phyloP scores from a whole-genome alignment of 2,113 vertebrate genomes.

The Psilopogon haemacephalus region DNA sequence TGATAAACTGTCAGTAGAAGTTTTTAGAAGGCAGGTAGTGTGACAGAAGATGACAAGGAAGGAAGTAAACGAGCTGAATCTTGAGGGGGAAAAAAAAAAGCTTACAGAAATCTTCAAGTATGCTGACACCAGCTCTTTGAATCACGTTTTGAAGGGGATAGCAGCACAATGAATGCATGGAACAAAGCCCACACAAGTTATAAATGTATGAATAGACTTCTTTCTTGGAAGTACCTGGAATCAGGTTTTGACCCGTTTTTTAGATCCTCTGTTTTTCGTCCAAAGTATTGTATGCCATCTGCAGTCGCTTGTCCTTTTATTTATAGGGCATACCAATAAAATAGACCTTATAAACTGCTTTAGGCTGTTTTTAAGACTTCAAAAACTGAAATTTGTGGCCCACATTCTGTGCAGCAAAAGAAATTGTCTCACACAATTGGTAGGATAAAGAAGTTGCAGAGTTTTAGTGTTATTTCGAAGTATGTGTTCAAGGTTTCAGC shows the following conservation, averaged over 20 bases:
- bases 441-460: background rate
- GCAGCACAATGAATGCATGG: background rate
- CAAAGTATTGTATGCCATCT: background rate
- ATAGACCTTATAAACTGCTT: background rate
- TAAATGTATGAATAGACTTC: background rate
- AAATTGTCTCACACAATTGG: background rate
- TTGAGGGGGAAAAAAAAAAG: background rate
- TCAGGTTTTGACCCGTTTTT: background rate
- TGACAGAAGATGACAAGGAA: slow-evolving; percentile 12
- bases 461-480: background rate
- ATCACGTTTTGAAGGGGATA: background rate
- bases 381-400: background rate
- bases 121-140: background rate
- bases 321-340: background rate
- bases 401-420: background rate
- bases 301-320: background rate
- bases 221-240: background rate
- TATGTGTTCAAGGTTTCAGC: background rate
- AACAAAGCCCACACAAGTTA: background rate
- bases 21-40: background rate
- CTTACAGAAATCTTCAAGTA: background rate
- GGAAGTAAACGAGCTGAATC: background rate
- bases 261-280: background rate
- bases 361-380: background rate
- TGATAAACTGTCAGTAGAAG: background rate